Conservation (phyloP, 2,797 vertebrate species). For the Remorina albescens region DNA sequence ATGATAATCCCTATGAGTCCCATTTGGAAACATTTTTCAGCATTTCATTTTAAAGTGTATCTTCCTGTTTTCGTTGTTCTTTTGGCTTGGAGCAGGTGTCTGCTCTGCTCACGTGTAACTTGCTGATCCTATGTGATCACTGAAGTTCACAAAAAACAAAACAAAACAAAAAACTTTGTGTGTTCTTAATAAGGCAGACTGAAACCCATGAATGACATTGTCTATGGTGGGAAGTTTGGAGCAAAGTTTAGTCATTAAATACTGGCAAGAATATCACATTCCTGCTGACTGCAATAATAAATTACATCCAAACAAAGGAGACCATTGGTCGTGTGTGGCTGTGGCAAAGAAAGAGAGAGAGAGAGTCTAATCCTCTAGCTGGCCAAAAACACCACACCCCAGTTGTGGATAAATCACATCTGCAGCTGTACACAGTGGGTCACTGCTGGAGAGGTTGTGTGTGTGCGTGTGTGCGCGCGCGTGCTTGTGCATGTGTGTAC, state of each 20-base stretch:
- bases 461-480: no score
- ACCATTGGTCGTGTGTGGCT: conserved; percentile 83
- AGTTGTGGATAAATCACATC: conserved; percentile 83
- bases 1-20: conserved; percentile 21
- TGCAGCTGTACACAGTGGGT: conserved; percentile 84
- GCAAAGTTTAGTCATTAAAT: conserved; percentile 84
- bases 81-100: conserved; percentile 61
- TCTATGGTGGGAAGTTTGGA: conserved; percentile 81
- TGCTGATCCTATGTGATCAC: conserved; percentile 13
- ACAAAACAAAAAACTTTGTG: conserved; percentile 23
- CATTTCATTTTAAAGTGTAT: not conserved
- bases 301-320: conserved; percentile 86
- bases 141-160: no score
- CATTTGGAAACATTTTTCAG: not conserved
- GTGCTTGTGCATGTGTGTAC: conserved; percentile 23
- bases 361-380: conserved; percentile 71
- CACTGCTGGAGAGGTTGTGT: conserved; percentile 74
- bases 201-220: conserved; percentile 70
- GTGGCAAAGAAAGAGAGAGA: conserved; percentile 68
- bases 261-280: conserved; percentile 85
- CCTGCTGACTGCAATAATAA: conserved; percentile 85
- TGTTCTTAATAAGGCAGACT: conserved; percentile 62
- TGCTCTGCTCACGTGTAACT: conserved; percentile 11
- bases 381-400: conserved; percentile 84
- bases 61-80: not conserved